Conservation (phyloP, 30 jellyfish, hydroid and myxozoan genomes). For the Aurelia aurita region DNA sequence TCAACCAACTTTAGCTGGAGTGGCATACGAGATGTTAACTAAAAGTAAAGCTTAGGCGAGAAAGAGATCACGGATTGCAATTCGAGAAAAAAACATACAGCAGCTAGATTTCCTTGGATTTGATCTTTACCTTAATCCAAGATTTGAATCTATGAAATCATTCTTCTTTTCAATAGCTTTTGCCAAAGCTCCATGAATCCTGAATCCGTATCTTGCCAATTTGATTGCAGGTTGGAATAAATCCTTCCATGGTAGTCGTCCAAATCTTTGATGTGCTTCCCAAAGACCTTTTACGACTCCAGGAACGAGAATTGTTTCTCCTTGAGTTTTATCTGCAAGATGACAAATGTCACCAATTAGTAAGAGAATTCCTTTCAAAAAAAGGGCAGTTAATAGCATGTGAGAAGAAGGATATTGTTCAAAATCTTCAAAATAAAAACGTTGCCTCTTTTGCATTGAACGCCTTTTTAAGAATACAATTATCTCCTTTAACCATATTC, state of each 20-base stretch:
- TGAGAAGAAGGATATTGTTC: no score
- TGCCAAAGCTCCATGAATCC: slow-evolving; percentile 96
- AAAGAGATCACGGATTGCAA: no score
- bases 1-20: no score
- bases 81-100: no score
- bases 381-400: no score
- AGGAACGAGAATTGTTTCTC: slow-evolving; percentile 98
- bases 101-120: neutral
- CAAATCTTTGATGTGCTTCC: slow-evolving; percentile 93
- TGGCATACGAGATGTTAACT: no score
- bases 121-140: slow-evolving; percentile 91
- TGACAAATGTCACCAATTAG: neutral
- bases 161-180: slow-evolving; percentile 93
- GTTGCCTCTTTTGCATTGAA: no score
- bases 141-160: slow-evolving; percentile 89
- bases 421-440: no score
- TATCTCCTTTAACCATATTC: no score
- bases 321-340: slow-evolving; percentile 92
- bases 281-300: slow-evolving; percentile 98
- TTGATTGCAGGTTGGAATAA: slow-evolving; percentile 96
- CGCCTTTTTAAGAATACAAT: no score
- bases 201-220: slow-evolving; percentile 91
- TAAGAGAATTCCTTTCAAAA: no score
- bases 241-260: slow-evolving; percentile 95
- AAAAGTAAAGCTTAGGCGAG: no score